A percentile compares a stretch with the other conserved stretches of the same genome.
phyloP scores from a whole-genome alignment of 2,888 invertebrate species.

The Drosophila robusta region DNA sequence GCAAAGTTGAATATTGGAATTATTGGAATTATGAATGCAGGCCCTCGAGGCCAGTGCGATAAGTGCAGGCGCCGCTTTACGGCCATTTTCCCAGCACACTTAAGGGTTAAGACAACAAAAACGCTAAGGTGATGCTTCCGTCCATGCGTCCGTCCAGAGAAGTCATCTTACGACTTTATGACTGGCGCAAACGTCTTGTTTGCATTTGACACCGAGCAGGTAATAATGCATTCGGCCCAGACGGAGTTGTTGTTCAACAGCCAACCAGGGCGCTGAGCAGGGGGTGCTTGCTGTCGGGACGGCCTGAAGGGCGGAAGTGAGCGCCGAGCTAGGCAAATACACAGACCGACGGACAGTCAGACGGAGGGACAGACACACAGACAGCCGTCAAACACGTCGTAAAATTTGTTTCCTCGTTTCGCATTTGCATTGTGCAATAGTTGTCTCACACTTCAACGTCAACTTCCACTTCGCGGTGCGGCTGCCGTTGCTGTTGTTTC shows the following conservation, averaged over 20 bases:
- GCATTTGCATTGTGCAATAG: conserved; percentile 71
- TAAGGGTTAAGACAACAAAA: conserved; percentile 50
- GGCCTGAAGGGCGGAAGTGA: conserved; percentile 68
- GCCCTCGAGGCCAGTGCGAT: background rate
- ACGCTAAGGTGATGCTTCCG: conserved; percentile 7
- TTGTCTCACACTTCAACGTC: conserved; percentile 41
- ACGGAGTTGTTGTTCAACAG: conserved; percentile 35
- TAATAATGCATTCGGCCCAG: conserved; percentile 72
- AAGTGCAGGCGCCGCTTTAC: conserved; percentile 42
- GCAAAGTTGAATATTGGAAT: conserved; percentile 8
- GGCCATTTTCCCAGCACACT: conserved; percentile 37
- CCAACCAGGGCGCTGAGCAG: conserved; percentile 53
- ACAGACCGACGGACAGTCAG: conserved; percentile 13
- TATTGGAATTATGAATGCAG: no score
- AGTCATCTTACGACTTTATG: conserved; percentile 71
- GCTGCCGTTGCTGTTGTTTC: conserved; percentile 3
- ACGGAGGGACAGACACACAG: conserved; percentile 39
- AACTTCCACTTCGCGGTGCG: conserved; percentile 32
- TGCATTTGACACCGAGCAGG: conserved; percentile 74
- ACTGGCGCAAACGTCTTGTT: conserved; percentile 77
- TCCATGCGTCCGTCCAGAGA: conserved; percentile 40
- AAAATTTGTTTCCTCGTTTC: conserved; percentile 78
- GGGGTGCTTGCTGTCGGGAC: conserved; percentile 21
- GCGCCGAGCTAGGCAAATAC: conserved; percentile 46
- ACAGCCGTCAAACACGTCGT: conserved; percentile 83